Conservation (phyloP, 2,888 invertebrate species). For the Apeira syringaria region DNA sequence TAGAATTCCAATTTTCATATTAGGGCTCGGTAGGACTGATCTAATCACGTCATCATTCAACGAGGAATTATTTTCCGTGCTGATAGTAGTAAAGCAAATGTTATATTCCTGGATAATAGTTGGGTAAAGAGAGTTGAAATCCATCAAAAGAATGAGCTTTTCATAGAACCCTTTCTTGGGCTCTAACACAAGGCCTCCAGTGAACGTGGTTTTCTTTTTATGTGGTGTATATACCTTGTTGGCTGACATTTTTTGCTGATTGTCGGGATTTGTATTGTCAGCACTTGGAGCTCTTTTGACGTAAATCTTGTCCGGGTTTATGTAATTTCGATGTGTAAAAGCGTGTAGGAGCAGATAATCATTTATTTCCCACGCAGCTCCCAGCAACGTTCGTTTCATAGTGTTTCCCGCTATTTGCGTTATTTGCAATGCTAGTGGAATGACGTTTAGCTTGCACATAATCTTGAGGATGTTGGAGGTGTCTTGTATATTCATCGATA, state of each 20-base stretch:
- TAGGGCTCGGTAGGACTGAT: conserved; percentile 75
- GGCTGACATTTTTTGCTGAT: conserved; percentile 40
- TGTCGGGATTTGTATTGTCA: conserved; percentile 51
- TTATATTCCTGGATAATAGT: conserved; percentile 99
- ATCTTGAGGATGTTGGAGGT: conserved; percentile 92
- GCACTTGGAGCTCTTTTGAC: conserved; percentile 51
- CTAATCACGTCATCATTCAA: conserved; percentile 81
- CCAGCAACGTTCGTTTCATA: conserved; percentile 95
- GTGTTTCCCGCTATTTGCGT: conserved; percentile 98
- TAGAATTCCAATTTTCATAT: conserved; percentile 89
- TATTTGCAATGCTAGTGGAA: conserved; percentile 97
- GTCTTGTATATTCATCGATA: conserved; percentile 93
- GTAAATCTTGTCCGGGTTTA: conserved; percentile 94
- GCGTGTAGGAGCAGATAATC: conserved; percentile 98
- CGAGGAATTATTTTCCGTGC: conserved; percentile 60
- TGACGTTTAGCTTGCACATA: conserved; percentile 95
- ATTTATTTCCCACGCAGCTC: conserved; percentile 98
- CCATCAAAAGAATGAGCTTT: conserved; percentile 96
- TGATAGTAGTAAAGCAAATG: conserved; percentile 98
- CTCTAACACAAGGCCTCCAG: conserved; percentile 96
- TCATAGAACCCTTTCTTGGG: conserved; percentile 99
- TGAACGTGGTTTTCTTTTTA: conserved; percentile 92
- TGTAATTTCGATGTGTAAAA: conserved; percentile 95
- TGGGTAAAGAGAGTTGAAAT: conserved; percentile 99
- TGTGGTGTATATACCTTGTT: conserved; percentile 64